phyloP scores from a whole-genome alignment of 2,797 vertebrate genomes.

The Myotis vivesi region DNA sequence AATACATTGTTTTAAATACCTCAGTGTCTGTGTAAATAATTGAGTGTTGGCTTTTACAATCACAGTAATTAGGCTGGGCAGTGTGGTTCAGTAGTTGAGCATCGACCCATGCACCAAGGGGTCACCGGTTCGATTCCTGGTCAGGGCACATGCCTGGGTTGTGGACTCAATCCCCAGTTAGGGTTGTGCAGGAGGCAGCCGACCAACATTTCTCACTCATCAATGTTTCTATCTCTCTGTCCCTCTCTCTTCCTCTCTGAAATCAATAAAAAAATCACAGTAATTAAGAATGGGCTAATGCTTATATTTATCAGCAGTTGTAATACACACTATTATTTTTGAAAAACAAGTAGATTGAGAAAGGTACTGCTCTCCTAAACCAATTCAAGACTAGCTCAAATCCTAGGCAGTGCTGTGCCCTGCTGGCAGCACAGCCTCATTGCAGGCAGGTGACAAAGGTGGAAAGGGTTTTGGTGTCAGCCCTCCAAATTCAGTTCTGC shows the following conservation, averaged over 20 bases:
- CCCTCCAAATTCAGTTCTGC: neutral
- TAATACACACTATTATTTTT: neutral
- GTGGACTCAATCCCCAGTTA: no score
- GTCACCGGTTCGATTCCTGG: no score
- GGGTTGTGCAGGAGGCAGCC: no score
- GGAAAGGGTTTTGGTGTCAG: neutral
- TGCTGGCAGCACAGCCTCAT: constrained; percentile 53
- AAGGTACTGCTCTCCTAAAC: neutral
- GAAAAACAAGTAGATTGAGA: neutral
- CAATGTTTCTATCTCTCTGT: no score
- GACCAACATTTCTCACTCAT: no score
- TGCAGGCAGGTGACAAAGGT: neutral
- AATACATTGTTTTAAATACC: constrained; percentile 4
- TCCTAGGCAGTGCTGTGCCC: constrained; percentile 57
- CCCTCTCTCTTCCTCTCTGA: no score
- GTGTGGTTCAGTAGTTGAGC: no score
- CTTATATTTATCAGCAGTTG: neutral
- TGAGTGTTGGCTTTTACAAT: constrained; percentile 43
- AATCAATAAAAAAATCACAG: neutral
- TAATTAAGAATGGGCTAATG: neutral
- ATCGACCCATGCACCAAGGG: no score
- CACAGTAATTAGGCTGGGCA: neutral
- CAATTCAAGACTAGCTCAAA: neutral
- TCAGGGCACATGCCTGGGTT: no score
- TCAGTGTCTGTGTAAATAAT: neutral